These are phyloP conservation scores for Neopipo cinnamomea DNA, from an alignment of 2,113 vertebrate genomes.

Conservation along the genomic window DNA sequence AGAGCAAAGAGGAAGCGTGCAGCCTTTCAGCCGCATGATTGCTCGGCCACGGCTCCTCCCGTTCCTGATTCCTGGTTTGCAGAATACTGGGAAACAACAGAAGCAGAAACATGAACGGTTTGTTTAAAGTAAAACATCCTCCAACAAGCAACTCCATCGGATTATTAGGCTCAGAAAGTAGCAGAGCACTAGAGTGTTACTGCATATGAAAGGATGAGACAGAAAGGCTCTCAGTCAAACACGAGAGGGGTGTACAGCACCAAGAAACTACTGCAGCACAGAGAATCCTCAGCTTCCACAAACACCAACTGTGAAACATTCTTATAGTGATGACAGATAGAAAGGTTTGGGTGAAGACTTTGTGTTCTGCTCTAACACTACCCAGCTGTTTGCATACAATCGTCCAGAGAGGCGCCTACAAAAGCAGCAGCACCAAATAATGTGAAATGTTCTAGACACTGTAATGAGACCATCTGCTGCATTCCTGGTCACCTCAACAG, in stretches of 20 bases:
- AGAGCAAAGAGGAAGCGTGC: background rate
- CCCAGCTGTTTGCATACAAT: background rate
- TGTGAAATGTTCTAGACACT: background rate
- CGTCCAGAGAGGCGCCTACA: background rate
- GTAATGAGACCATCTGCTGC: background rate
- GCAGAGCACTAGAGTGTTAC: background rate
- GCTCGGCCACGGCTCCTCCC: background rate
- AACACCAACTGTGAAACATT: background rate
- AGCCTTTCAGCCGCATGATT: background rate
- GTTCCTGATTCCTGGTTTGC: constrained; percentile 24
- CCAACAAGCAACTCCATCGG: background rate
- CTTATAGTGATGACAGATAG: background rate
- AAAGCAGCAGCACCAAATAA: background rate
- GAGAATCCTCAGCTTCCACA: background rate
- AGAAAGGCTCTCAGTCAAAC: background rate
- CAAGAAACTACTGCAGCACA: background rate
- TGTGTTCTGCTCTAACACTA: background rate
- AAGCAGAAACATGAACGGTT: constrained; percentile 28
- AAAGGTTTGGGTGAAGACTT: background rate
- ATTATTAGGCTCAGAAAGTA: background rate
- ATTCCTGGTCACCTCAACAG: background rate
- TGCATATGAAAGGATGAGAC: background rate
- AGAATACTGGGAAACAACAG: constrained; percentile 61
- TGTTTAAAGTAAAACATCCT: constrained; percentile 62
- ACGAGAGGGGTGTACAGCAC: background rate